Percentiles rank a stretch among this genome's conserved stretches.
These are phyloP conservation scores for Xenops minutus DNA, from an alignment of 2,797 vertebrate species.

Conservation along the genomic window DNA sequence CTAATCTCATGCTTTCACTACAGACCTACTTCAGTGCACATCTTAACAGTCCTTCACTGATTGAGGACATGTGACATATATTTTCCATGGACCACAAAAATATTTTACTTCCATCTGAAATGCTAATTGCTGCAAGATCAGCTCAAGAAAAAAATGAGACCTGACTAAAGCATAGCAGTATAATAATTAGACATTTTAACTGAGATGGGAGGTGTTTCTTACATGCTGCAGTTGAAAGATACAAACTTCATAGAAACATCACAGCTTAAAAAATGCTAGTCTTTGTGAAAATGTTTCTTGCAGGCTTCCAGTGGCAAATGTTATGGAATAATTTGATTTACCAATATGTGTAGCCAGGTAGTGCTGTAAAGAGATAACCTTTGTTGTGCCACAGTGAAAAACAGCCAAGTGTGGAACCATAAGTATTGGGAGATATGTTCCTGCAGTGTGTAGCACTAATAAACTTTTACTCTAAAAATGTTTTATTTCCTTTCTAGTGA, in stretches of 20 bases:
- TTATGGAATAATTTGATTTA: background rate
- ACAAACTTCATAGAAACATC: background rate
- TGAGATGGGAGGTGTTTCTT: background rate
- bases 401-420: background rate
- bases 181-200: background rate
- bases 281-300: background rate
- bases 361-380: background rate
- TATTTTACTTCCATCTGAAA: background rate
- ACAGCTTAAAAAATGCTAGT: background rate
- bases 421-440: background rate
- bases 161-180: background rate
- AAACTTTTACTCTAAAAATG: background rate
- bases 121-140: background rate
- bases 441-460: background rate
- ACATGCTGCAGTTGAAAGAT: background rate
- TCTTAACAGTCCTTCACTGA: background rate
- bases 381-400: background rate
- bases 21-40: background rate
- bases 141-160: background rate
- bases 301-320: background rate
- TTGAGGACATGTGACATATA: background rate
- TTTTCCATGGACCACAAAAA: background rate
- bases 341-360: background rate
- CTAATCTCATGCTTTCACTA: background rate
- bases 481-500: background rate